Evolutionary conservation across 2,888 invertebrate genomes (phyloP), one percentile per base, ranked within the genome.

Genomic region (Netelia melanura): DNA sequence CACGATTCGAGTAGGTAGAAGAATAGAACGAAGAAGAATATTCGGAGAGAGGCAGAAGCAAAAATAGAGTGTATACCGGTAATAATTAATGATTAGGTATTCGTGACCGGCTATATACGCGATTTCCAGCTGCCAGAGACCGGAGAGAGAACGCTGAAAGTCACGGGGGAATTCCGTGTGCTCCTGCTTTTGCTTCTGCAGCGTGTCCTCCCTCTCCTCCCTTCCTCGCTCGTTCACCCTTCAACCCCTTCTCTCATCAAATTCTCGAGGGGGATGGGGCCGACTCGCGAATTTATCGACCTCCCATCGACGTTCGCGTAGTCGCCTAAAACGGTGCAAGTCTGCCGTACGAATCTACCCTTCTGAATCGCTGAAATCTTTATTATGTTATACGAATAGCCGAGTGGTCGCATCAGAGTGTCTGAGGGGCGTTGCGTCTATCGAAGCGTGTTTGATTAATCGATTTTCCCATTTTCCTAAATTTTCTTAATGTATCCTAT

Each of bases 61-160:
- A 92, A 92, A 92, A 92, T 92, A 90, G 89, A 90, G 91, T 90
- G 89, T 91, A 91, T 90, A 91, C 86, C 89, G 90, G 90, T 91
- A 92, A 92, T 92, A 92, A 93, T 92, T 93, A 92, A 92, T 91
- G 92, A 93, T 92, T 92, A 92, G 92, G 89, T 91, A 92, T 92
- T 92, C 92, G 92, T 91, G 91, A 91, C 91, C 89, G 90, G 89
- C 88, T 89, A 78, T 82, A 86, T 80, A 85, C 79, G 64, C 80
- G 83, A 86, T 84, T 83, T 86, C 62, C 78, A 86, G 75, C 70
- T 78, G 86, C 65, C 74, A 67, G 72, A 17, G 44, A 30, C 30
- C 30, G 30, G 5, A 54, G 54, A 43, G 56, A 21, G 48, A 77
- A 64, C 65, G 61, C 64, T 62, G 52, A 68, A 62, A 68, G 68